A percentile compares a stretch with the other conserved stretches of the same genome.
Evolutionary conservation across 2,113 vertebrate species (phyloP).

Genomic region (Ictidomys tridecemlineatus): DNA sequence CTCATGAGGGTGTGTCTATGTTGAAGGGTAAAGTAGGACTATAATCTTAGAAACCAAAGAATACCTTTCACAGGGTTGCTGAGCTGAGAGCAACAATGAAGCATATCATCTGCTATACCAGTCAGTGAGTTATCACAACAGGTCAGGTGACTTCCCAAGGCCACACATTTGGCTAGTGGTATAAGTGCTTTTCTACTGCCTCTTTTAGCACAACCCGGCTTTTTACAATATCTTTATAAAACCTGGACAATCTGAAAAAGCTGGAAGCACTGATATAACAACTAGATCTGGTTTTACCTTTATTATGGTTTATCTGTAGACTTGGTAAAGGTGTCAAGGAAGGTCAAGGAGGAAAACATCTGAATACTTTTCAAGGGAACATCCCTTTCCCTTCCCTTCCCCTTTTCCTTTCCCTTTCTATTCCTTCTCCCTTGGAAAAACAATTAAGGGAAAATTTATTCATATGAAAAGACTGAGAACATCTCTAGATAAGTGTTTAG

Average conservation of each 20-base stretch:
- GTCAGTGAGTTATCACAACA: neutral
- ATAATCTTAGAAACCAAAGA: neutral
- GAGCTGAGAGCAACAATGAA: neutral
- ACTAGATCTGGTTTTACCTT: neutral
- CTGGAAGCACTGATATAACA: neutral
- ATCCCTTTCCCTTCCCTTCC: neutral
- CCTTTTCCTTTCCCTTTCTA: neutral
- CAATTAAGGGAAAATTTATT: neutral
- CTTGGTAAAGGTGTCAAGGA: neutral
- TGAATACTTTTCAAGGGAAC: neutral
- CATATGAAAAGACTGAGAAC: neutral
- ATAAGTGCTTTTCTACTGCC: neutral
- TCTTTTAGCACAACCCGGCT: neutral
- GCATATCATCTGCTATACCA: neutral
- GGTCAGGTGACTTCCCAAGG: constrained; percentile 6
- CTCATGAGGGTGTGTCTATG: neutral
- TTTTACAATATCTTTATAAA: neutral
- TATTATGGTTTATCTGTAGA: neutral
- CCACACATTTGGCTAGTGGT: neutral
- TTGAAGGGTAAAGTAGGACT: neutral
- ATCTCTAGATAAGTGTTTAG: neutral
- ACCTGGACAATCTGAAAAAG: neutral
- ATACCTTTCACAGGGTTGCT: neutral
- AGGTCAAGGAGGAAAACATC: neutral
- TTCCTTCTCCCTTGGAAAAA: neutral